phyloP scores from a whole-genome alignment of 1,140 invertebrate species.

The Ptiloglossa arizonensis region DNA sequence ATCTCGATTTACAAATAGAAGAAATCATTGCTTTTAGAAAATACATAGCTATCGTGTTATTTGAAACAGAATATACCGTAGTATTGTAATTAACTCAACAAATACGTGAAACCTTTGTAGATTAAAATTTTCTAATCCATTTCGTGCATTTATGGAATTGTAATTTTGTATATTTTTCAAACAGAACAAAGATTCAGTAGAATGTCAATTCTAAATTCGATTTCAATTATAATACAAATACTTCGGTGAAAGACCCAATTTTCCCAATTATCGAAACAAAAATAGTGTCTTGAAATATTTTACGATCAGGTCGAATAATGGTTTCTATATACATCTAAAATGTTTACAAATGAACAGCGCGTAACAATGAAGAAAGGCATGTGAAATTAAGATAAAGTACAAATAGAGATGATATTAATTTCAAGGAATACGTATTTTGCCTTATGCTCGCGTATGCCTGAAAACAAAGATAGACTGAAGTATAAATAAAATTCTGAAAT shows the following conservation, averaged over 20 bases:
- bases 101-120: background rate
- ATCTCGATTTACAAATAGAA: background rate
- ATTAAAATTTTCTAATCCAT: too few species aligned
- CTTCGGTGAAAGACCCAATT: too few species aligned
- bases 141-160: too few species aligned
- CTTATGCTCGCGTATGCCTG: too few species aligned
- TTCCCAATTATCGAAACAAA: too few species aligned
- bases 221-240: too few species aligned
- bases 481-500: conserved; percentile 5
- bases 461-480: background rate
- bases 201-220: too few species aligned
- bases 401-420: background rate
- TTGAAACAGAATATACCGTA: too few species aligned
- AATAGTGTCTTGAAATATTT: too few species aligned
- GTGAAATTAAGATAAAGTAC: background rate
- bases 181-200: too few species aligned
- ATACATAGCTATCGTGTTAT: background rate
- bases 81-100: background rate
- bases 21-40: background rate
- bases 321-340: background rate
- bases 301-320: too few species aligned
- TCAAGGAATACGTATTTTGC: background rate
- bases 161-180: too few species aligned
- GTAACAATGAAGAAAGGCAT: background rate
- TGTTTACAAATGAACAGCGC: background rate